Percentiles rank a stretch among this genome's conserved stretches.
phyloP scores from a whole-genome alignment of 2,113 vertebrate species.

The Notothenia coriiceps region DNA sequence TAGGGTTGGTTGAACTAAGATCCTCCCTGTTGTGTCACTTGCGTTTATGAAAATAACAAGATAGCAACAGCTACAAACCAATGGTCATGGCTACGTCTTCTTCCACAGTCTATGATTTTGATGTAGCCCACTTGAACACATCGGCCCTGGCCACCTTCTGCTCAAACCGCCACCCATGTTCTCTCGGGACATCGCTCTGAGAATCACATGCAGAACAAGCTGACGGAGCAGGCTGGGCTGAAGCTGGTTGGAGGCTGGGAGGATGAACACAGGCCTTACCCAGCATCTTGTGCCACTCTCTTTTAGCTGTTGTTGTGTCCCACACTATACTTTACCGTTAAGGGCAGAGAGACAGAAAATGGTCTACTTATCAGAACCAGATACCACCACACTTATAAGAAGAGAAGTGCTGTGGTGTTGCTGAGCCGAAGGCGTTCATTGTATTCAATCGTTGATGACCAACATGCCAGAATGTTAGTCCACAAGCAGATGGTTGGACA shows the following conservation, averaged over 20 bases:
- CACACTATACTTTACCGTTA: background rate
- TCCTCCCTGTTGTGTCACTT: too few relatives aligned
- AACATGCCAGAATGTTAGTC: too few relatives aligned
- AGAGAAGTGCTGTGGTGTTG: background rate
- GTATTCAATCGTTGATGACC: too few relatives aligned
- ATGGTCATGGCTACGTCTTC: too few relatives aligned
- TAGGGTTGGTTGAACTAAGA: too few relatives aligned
- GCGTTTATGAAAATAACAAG: too few relatives aligned
- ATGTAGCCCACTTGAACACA: background rate
- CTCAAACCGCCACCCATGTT: background rate
- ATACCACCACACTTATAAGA: background rate
- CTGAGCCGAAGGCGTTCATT: background rate
- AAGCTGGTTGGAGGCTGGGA: background rate
- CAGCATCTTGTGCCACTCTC: background rate
- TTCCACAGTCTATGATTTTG: background rate
- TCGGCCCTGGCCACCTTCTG: slow-evolving; percentile 4
- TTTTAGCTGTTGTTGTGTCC: background rate
- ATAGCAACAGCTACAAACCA: too few relatives aligned
- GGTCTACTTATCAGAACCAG: background rate
- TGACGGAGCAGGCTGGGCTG: slow-evolving; percentile 20
- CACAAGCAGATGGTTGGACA: too few relatives aligned
- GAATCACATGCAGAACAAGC: slow-evolving; percentile 22
- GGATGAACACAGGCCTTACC: background rate
- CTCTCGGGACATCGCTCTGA: slow-evolving; percentile 3
- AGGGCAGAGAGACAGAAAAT: background rate